Conservation (phyloP, 2,797 vertebrate species). For the Oophaga sylvatica region DNA sequence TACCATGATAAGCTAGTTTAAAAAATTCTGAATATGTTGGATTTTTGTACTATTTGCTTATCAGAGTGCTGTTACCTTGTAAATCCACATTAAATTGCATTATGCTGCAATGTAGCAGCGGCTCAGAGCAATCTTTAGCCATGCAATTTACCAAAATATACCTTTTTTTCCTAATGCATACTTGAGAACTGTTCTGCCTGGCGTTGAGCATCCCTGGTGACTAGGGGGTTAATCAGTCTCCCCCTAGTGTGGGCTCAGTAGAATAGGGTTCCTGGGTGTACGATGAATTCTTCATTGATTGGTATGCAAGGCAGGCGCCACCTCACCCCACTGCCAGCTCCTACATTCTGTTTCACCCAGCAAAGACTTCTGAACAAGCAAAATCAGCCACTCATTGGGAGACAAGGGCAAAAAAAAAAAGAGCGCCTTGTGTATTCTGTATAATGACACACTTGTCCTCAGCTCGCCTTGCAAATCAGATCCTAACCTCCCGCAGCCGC, state of each 20-base stretch:
- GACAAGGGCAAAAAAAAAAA: constrained; percentile 1
- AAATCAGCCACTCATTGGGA: constrained; percentile 28
- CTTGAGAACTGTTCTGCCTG: not conserved
- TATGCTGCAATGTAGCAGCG: too few species aligned
- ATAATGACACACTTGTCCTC: constrained; percentile 37
- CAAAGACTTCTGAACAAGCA: constrained; percentile 45
- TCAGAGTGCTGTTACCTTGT: too few species aligned
- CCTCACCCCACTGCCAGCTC: constrained; percentile 50
- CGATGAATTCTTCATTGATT: constrained; percentile 38
- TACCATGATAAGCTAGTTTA: too few species aligned
- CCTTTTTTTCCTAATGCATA: not conserved
- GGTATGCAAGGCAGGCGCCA: constrained; percentile 60
- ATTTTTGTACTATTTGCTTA: too few species aligned
- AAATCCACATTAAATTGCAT: too few species aligned
- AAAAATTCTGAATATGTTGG: too few species aligned
- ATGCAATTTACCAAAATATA: too few species aligned
- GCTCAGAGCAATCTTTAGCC: not conserved
- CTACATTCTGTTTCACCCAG: constrained; percentile 48
- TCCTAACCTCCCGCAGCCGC: not conserved
- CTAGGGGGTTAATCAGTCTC: not conserved
- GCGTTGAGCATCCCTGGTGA: not conserved
- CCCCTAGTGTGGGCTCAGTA: constrained; percentile 17
- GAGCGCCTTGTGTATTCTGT: constrained; percentile 17
- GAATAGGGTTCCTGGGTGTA: not conserved
- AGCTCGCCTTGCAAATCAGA: constrained; percentile 33